Evolutionary conservation across 2,113 vertebrate genomes (phyloP), one percentile per base, ranked within the genome.

Genomic region (Pheucticus melanocephalus): DNA sequence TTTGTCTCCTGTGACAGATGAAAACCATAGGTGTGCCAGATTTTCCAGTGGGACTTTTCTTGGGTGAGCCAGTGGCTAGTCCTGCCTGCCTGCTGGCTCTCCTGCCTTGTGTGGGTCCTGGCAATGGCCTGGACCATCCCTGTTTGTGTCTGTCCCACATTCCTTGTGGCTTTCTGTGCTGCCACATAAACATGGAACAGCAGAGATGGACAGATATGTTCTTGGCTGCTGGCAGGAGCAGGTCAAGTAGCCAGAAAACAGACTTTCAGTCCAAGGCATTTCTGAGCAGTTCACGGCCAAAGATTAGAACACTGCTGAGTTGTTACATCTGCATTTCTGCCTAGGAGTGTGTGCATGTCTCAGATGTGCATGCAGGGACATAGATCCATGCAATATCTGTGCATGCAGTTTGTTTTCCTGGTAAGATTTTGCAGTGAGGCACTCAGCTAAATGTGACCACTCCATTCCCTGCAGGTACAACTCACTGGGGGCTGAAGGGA

Each of bases 231-330:
- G 78, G 72, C 33, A 94, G 89, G 95, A 95, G 54, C 95, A 96
- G 88, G 94, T 90, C 95, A 95, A 93, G 72, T 80, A 90, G 92
- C 70, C 90, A 95, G 72, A 95, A 95, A 97, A 91, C 76, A 96
- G 83, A 77, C 14, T 86, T 90, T 13, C 14, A 60, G 40, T 72
- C 83, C 83, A 76, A 91, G 88, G 30, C 5, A 18, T 90, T 97
- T 83, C 79, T 73, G 66, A 80, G 59, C 53, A 95, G 86, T 39
- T 95, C 66, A 37, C 25, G 90, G 79, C 48, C 92, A 92, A 59
- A 47, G 60, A 35, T 53, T 76, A 73, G 71, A 84, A 17, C 6
- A 1, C 50, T 80, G 57, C 23, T 21, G 71, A 72, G 57, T 79
- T 61, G 30, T 45, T 42, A 15, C 35, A 35, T 48, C 77, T 71